Conservation (phyloP, 2,888 invertebrate species). For the Perizoma flavofasciatum region DNA sequence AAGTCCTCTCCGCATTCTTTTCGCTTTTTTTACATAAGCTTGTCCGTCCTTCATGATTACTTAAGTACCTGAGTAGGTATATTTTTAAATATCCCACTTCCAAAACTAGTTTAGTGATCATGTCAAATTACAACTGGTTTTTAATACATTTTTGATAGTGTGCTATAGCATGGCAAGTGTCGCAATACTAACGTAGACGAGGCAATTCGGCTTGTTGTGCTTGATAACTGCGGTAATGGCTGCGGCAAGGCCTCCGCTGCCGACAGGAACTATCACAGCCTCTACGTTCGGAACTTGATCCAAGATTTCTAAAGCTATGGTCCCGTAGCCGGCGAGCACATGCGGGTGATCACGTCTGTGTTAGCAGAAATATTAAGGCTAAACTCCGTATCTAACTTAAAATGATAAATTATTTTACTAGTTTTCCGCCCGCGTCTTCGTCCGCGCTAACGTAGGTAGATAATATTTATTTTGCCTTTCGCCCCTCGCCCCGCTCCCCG, state of each 20-base stretch:
- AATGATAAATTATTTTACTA: no score
- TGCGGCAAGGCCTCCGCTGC: conserved; percentile 95
- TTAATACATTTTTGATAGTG: background rate
- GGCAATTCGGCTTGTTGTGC: conserved; percentile 89
- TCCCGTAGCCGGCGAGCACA: conserved; percentile 96
- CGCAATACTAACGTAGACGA: conserved; percentile 90
- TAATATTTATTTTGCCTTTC: no score
- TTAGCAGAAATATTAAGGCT: background rate
- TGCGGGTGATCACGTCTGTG: conserved; percentile 96
- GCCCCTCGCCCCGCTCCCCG: no score
- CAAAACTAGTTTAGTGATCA: conserved; percentile 12
- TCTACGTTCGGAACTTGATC: conserved; percentile 94
- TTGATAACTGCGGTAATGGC: conserved; percentile 94
- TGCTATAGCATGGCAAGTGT: no score
- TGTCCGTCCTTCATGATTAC: no score
- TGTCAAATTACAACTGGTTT: conserved; percentile 1
- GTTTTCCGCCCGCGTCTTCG: no score
- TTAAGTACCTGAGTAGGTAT: no score
- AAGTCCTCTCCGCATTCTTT: no score
- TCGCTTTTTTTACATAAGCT: no score
- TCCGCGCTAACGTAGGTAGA: no score
- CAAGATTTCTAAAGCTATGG: conserved; percentile 94
- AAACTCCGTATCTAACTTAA: no score
- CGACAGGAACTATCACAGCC: conserved; percentile 95
- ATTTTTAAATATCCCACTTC: background rate